Evolutionary conservation across 2,888 invertebrate genomes (phyloP), one percentile per base, ranked within the genome.

Genomic region (Callinectes sapidus): DNA sequence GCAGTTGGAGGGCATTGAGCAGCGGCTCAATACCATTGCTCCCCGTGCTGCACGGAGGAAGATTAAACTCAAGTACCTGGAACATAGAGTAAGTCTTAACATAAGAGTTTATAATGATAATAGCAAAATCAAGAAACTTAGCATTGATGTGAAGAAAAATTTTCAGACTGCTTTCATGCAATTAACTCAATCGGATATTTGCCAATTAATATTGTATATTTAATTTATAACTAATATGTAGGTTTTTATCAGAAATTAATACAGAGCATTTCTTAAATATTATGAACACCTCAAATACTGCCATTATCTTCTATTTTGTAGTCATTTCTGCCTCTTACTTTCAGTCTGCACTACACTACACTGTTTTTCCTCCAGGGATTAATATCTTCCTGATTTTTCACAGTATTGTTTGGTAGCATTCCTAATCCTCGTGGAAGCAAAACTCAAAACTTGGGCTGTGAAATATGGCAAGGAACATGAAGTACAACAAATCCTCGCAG

Each of bases 391-490:
- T 89, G 32, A 32, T 94, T 94, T 94, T 88, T 96, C 96, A 55
- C 95, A 97, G 96, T 98, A 98, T 96, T 98, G 98, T 96, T 97
- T 99, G 95, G 97, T 99, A 95, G 98, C 98, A 94, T 98, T 98
- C 96, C 97, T 99, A 92, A 98, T 98, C 96, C 96, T 98, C 95
- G 98, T 98, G 77, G 98, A 99, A 96, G 97, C 97, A 93, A 98
- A 98, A 96, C 96, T 99, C 95, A 97, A 97, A 95, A 96, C 97
- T 90, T 99, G 99, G 98, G 98, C 97, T 94, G 97, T 97, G 61
- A 98, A 98, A 96, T 98, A 98, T 95, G 98, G 98, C 85, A 96
- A 97, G 91, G 97, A 98, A 95, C 98, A 98, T 94, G 97, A 97
- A 96, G 98, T 98, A 39, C 97, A 97, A 95, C 97, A 97, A 95